Percentiles rank a stretch among this genome's conserved stretches.
Conservation (phyloP, 2,888 invertebrate genomes). For the Luperina testacea region DNA sequence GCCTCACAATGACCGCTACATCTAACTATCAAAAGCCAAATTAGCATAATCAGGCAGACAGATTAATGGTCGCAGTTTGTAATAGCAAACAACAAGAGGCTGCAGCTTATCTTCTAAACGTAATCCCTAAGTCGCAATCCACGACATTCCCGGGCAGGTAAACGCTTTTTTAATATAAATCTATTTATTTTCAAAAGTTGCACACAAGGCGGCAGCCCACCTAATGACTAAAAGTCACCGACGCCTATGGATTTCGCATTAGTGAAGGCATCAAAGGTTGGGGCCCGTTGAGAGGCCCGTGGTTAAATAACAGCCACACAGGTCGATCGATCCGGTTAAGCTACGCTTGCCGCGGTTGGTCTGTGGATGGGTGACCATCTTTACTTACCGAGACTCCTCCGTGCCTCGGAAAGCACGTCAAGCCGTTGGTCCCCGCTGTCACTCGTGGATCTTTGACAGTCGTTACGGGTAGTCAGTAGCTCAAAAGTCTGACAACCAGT, state of each 20-base stretch:
- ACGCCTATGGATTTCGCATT: no score
- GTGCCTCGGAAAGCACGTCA: no score
- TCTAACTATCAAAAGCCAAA: constrained; percentile 25
- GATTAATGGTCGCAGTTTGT: constrained; percentile 38
- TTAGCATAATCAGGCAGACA: constrained; percentile 44
- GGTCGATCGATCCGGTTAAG: no score
- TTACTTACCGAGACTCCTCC: no score
- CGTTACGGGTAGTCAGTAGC: no score
- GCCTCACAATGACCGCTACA: constrained; percentile 15
- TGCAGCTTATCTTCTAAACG: constrained; percentile 15
- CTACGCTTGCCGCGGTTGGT: no score
- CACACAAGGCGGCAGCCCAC: neutral
- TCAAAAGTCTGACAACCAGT: no score
- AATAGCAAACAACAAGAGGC: constrained; percentile 19
- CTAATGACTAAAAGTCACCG: neutral
- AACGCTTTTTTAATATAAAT: neutral
- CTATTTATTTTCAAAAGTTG: neutral
- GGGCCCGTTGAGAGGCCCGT: no score
- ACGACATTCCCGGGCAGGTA: neutral
- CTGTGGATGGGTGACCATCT: no score
- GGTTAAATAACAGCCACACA: no score
- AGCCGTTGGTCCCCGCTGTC: no score
- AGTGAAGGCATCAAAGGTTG: neutral
- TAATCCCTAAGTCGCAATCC: constrained; percentile 22
- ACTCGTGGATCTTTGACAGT: no score